Percentiles rank a stretch among this genome's conserved stretches.
phyloP scores from a whole-genome alignment of 2,797 vertebrate genomes.

The Ctenochaetus hawaiiensis region DNA sequence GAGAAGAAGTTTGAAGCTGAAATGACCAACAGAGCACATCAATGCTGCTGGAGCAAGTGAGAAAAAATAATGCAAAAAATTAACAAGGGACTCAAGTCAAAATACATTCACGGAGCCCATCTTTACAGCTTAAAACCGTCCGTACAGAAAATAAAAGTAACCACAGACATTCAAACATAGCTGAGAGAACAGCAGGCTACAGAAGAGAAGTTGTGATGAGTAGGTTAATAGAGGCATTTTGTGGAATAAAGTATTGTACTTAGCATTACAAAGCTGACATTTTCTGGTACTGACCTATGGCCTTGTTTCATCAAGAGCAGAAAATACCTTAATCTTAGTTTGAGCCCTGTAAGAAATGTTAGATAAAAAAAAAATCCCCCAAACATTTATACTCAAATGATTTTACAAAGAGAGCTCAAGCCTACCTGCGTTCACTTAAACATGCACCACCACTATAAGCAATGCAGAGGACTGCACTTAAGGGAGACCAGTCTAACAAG shows the following conservation, averaged over 20 bases:
- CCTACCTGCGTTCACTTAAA: conserved; percentile 35
- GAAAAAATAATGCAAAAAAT: conserved; percentile 69
- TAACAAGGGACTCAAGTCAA: conserved; percentile 73
- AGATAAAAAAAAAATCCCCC: conserved; percentile 55
- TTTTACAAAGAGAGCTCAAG: conserved; percentile 27
- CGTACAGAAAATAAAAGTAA: conserved; percentile 41
- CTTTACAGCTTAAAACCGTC: conserved; percentile 45
- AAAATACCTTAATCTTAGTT: conserved; percentile 61
- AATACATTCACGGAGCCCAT: conserved; percentile 79
- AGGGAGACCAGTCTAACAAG: conserved; percentile 53
- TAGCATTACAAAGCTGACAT: conserved; percentile 73
- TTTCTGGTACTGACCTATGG: conserved; percentile 65
- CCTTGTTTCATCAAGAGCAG: conserved; percentile 54
- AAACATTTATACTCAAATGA: conserved; percentile 35
- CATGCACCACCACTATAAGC: conserved; percentile 45
- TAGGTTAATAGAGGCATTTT: conserved; percentile 70
- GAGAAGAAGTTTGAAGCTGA: conserved; percentile 71
- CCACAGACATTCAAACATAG: conserved; percentile 52
- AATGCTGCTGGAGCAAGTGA: conserved; percentile 75
- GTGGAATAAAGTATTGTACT: conserved; percentile 45
- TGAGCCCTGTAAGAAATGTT: conserved; percentile 72
- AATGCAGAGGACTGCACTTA: conserved; percentile 54
- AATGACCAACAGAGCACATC: conserved; percentile 73
- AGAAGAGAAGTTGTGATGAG: conserved; percentile 66
- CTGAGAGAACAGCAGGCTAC: conserved; percentile 57